Evolutionary conservation across 2,113 vertebrate species (phyloP).

Genomic region (Fukomys damarensis): DNA sequence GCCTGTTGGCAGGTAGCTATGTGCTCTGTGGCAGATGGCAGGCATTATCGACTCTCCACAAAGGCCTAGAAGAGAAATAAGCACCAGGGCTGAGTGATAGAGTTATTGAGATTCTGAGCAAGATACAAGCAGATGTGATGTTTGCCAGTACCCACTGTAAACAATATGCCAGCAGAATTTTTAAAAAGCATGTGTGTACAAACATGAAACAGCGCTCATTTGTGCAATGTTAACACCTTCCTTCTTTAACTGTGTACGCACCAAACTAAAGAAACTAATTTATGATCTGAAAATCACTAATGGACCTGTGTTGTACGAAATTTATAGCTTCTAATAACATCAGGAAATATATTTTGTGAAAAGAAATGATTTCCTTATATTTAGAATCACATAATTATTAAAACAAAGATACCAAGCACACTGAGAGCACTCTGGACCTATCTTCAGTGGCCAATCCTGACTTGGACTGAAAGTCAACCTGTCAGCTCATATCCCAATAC

Average conservation of each 20-base stretch:
- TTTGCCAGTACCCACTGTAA: conserved; percentile 87
- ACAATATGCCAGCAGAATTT: conserved; percentile 91
- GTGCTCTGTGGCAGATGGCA: conserved; percentile 92
- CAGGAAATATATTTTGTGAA: conserved; percentile 25
- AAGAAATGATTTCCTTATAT: background rate
- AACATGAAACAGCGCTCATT: conserved; percentile 85
- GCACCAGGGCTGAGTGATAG: conserved; percentile 86
- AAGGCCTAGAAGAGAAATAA: conserved; percentile 87
- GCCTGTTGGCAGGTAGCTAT: conserved; percentile 90
- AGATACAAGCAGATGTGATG: conserved; percentile 90
- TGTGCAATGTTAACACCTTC: conserved; percentile 77
- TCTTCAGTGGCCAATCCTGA: background rate
- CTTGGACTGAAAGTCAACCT: background rate
- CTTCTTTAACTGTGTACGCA: conserved; percentile 74
- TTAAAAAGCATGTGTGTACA: conserved; percentile 88
- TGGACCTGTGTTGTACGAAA: background rate
- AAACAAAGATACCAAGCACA: conserved; percentile 21
- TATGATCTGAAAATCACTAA: background rate
- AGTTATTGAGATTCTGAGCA: conserved; percentile 91
- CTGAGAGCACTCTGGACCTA: background rate
- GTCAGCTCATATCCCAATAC: background rate
- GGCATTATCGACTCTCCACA: conserved; percentile 90
- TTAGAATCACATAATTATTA: conserved; percentile 3
- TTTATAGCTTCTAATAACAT: background rate
- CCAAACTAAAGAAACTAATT: background rate